Base-by-base conservation (phyloP, 2,113 vertebrate species). In the Neofelis nebulosa region DNA sequence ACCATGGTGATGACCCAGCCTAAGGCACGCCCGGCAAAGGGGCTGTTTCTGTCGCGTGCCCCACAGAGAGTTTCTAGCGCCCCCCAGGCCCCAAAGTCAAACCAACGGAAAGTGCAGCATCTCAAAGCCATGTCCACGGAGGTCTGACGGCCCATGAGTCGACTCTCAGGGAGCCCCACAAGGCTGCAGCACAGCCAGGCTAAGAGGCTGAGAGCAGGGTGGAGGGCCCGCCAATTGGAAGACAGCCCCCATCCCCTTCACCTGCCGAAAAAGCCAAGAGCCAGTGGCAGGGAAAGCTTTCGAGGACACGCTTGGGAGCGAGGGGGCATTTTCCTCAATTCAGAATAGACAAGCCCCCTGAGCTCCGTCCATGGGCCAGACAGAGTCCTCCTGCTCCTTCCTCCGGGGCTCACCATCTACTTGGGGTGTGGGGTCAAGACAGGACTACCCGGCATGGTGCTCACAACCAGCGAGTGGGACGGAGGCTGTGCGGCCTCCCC, bases 261-360 rank as follows among this genome's bases (percentile, higher is more conserved):
- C 85, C 29, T 69, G 55, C 55, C 61, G 18, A 38, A 45, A 45
- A 57, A 71, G 52, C 31, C 73, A 16, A 31, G 16, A n/a, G 15
- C 55, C 83, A 5, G 33, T 21, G 31, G n/a, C 41, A 21, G n/a
- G 50, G 41, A 9, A 52, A 81, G 93, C 79, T 45, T 61, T 71
- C 3, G 0, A 41, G 10, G 33, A 52, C 29, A 18, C 0, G 8
- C 14, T 1, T 31, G 3, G 38, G 11, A 38, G 23, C 3, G 0
- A 2, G 33, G 41, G 57, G 21, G 7, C 7, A 0, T 48, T 41
- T 31, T 5, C 29, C 69, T 38, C 61, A 7, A 33, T 27, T 41
- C 2, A 0, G 8, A 41, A 27, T 1, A 61, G 68, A 66, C 14
- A 33, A 73, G 16, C 50, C 41, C 21, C 4, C 55, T 63, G 29